These are phyloP conservation scores for Stomorhina lunata DNA, from an alignment of 2,888 invertebrate species.

Conservation along the genomic window DNA sequence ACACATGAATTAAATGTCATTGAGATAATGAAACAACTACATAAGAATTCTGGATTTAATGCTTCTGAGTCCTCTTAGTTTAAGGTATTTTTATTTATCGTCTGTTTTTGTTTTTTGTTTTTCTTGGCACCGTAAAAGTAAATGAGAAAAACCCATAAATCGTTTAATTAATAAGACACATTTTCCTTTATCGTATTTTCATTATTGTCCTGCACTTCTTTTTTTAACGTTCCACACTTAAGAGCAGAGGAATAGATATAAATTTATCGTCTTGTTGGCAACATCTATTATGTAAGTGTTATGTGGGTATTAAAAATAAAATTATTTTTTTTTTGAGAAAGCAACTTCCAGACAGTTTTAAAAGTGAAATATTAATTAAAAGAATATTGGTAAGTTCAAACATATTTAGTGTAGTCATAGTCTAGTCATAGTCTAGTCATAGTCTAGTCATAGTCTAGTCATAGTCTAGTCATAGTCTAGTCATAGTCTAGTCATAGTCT, in stretches of 20 bases:
- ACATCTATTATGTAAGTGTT: neutral
- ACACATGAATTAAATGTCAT: conserved; percentile 7
- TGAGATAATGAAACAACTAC: conserved; percentile 20
- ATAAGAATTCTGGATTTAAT: conserved; percentile 1
- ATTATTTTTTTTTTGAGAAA: too few species aligned
- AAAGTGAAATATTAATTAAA: too few species aligned
- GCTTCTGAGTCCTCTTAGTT: neutral
- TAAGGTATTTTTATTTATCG: neutral
- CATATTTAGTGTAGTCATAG: too few species aligned
- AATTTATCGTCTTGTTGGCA: conserved; percentile 4
- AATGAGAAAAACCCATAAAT: conserved; percentile 20
- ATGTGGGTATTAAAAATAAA: neutral
- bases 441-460: too few species aligned
- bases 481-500: too few species aligned
- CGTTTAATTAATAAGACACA: conserved; percentile 35
- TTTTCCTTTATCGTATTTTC: conserved; percentile 2
- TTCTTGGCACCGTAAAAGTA: neutral
- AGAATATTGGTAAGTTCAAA: too few species aligned
- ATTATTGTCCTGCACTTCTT: neutral
- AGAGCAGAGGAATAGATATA: neutral
- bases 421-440: too few species aligned
- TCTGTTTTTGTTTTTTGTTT: neutral
- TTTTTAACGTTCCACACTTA: neutral
- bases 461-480: too few species aligned
- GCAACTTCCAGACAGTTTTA: too few species aligned